Evolutionary conservation across 2,797 vertebrate species (phyloP), one percentile per base, ranked within the genome.

Genomic region (Coracias cyanogaster): DNA sequence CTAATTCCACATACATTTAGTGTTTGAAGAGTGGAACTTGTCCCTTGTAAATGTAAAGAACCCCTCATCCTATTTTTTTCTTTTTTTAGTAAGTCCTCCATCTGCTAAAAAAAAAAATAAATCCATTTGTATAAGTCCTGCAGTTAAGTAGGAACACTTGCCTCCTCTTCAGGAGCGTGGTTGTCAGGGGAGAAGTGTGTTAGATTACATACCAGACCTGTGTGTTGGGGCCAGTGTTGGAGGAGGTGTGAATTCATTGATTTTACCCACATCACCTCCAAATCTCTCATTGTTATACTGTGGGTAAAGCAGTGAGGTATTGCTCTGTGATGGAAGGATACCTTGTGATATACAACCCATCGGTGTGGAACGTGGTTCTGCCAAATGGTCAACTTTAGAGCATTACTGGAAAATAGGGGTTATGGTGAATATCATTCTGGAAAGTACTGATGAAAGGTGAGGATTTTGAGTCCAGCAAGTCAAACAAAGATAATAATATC

Each of bases 311-410:
- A 33, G 14, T 17, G 35, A 64, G 45, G 21, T 26, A 8, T 12
- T 45, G 45, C 51, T 60, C 33, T 65, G 28, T 39, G 52, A 31
- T 45, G 41, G 82, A 55, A 26, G 33, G 33, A 26, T 52, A 7
- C 10, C 16, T 6, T 58, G 37, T 2, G 2, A 55, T 29, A 9
- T 1, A 18, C 31, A 11, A 20, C 39, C 19, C 1, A 0, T 17
- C 35, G 10, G 12, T 8, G n/a, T 11, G 67, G 35, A 29, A 54
- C 1, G 2, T 41, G 16, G 28, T 35, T 76, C 46, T 88, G 33
- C 24, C 62, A 29, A 15, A 37, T 37, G 48, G 24, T 52, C 64
- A 37, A 0, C 14, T 17, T 35, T n/a, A 33, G 41, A 67, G 17
- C 11, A 13, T 20, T 43, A 19, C 26, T 69, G n/a, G 33, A 76